Evolutionary conservation across 37 sponge, comb jelly and placozoan species (phyloP), one percentile per base, ranked within the genome.

Genomic region (Crambe crambe): DNA sequence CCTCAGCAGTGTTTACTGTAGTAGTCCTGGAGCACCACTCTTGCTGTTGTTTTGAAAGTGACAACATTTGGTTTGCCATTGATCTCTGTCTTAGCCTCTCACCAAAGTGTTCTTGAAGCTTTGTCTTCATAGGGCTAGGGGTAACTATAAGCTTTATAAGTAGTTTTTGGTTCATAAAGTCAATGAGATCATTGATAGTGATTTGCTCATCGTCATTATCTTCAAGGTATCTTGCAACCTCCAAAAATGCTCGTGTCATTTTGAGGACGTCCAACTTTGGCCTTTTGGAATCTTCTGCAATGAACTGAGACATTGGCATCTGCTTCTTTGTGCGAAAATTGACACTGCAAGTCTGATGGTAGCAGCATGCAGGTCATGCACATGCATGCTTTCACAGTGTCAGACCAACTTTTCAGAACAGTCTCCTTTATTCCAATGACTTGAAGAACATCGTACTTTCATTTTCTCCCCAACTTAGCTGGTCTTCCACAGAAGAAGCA

Each of bases 351-450:
- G 51, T 39, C 62, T 58, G 62, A 41, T 82, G 83, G 65, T 82
- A 72, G 1, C 18, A n/a, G 82, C 82, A 81, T 81, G 82, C 72
- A 81, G 64, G 73, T 81, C 74, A 72, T 82, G 83, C 51, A 82
- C 83, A 72, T 82, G 64, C 2, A 34, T 60, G 83, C 73, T 44
- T 82, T 37, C 56, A 73, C 83, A 73, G 74, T 37, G 41, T 70
- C 72, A 32, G 81, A 25, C 81, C 81, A 80, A n/a, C n/a, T 35
- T 64, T 23, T 59, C 73, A 82, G 40, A 61, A 82, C 38, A 27
- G 74, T 73, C 3, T 82, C 73, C 56, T 59, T 82, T 25, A 72
- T 47, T 72, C 51, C 74, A 63, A 82, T 73, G 8, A 82, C 74
- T 73, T 35, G 41, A 71, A 81, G 47, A 58, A 81, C 82, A 81